Evolutionary conservation across 2,113 vertebrate genomes (phyloP).

Genomic region (Numida meleagris): DNA sequence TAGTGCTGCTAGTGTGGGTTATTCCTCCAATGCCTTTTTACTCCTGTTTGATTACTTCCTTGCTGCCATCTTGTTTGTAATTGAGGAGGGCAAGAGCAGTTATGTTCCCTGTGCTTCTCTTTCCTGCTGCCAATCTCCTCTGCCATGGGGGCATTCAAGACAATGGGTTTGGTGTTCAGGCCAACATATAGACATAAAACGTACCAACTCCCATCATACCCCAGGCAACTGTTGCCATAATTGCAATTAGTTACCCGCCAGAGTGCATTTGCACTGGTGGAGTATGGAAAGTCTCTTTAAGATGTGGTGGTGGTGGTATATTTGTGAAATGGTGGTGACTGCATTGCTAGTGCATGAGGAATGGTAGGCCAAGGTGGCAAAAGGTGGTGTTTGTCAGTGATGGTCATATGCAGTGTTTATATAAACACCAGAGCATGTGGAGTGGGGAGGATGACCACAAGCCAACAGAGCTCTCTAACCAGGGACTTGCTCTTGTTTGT

Average conservation of each 20-base stretch:
- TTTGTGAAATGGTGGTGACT: not conserved
- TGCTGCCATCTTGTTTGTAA: not conserved
- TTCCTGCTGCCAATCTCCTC: not conserved
- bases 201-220: rapidly evolving
- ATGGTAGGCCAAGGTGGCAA: not conserved
- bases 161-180: not conserved
- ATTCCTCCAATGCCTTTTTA: not conserved
- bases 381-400: not conserved
- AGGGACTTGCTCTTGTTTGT: not conserved
- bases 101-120: not conserved
- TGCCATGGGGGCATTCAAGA: not conserved
- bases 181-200: not conserved
- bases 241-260: not conserved
- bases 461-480: not conserved
- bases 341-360: not conserved
- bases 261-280: not conserved
- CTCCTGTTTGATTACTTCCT: not conserved
- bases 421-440: not conserved
- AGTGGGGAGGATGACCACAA: not conserved
- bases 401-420: not conserved
- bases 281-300: not conserved
- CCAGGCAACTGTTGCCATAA: not conserved
- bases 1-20: not conserved
- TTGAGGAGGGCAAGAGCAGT: not conserved
- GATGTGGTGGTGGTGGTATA: not conserved